Evolutionary conservation across 2,797 vertebrate species (phyloP).

Genomic region (Eremophila alpestris): DNA sequence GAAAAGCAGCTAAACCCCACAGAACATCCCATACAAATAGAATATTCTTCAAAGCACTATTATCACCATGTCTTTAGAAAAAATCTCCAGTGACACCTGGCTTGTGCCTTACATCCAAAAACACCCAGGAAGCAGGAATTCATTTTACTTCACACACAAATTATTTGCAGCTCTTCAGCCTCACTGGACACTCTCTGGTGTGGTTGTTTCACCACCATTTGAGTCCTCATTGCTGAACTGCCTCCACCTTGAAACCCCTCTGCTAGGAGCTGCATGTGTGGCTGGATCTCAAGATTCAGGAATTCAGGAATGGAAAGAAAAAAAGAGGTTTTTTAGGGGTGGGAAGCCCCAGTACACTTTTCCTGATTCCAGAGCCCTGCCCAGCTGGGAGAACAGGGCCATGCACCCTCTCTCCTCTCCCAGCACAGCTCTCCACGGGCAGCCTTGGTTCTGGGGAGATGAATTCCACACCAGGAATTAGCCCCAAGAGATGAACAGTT

Average conservation of each 20-base stretch:
- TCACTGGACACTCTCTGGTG: neutral
- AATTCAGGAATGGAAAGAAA: neutral
- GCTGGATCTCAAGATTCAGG: neutral
- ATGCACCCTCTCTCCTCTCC: neutral
- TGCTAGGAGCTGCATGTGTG: neutral
- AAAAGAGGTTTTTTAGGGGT: neutral
- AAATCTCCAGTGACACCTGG: neutral
- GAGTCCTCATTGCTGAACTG: neutral
- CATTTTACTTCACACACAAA: neutral
- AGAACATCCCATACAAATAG: fast-evolving
- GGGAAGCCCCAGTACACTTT: neutral
- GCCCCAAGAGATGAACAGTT: fast-evolving
- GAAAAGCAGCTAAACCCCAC: neutral
- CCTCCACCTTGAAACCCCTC: neutral
- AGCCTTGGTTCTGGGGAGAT: neutral
- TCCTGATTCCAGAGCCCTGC: neutral
- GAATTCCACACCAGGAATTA: neutral
- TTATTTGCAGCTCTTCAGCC: neutral
- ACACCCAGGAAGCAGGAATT: neutral
- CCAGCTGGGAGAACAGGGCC: neutral
- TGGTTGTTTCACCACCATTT: neutral
- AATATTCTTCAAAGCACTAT: neutral
- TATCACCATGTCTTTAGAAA: neutral
- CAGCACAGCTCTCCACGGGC: neutral
- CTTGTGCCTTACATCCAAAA: neutral